Base-by-base conservation (phyloP, 2,113 vertebrate species). In the Eonycteris spelaea region DNA sequence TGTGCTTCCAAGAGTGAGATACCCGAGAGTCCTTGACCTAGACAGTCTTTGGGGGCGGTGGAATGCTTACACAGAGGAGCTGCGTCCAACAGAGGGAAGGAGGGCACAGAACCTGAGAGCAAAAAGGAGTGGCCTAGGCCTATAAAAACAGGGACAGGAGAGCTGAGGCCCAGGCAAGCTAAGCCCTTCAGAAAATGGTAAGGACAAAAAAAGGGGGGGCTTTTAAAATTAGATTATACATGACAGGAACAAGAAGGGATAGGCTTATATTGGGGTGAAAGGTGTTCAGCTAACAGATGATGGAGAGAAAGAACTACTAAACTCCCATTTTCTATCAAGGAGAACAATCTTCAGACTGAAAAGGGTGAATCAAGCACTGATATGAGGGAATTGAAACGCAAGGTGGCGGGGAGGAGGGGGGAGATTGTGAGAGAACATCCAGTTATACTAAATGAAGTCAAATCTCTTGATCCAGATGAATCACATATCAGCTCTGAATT, bases 171-270 rank as follows among this genome's bases (percentile, higher is more conserved):
- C 68, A 65, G 40, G 48, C n/a, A 77, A 28, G 51, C 24, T 45
- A 24, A 95, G 79, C 84, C 53, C 21, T 82, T 61, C 43, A 61
- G 79, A 92, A 95, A 91, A 82, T 8, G 63, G 15, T 61, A 83
- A 94, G 33, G 61, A 91, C 67, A 33, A 33, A 70, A 77, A 35
- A 15, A 0, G 15, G 51, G 51, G 15, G 15, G 51, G 51, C 74
- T 90, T 97, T 96, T 95, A 79, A 94, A 96, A 96, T 80, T 88
- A 88, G 85, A 90, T 96, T 48, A 94, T 91, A 70, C 80, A 40
- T 1, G 9, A 94, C 2, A 94, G 59, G 57, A 95, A 57, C 51
- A 83, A 95, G 91, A 95, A 91, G 57, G 80, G 63, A 80, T 63
- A 79, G 92, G 91, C 89, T 77, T 26, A 88, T 67, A 90, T 80